Base-by-base conservation (phyloP, 1,140 invertebrate species). In the Mya arenaria region DNA sequence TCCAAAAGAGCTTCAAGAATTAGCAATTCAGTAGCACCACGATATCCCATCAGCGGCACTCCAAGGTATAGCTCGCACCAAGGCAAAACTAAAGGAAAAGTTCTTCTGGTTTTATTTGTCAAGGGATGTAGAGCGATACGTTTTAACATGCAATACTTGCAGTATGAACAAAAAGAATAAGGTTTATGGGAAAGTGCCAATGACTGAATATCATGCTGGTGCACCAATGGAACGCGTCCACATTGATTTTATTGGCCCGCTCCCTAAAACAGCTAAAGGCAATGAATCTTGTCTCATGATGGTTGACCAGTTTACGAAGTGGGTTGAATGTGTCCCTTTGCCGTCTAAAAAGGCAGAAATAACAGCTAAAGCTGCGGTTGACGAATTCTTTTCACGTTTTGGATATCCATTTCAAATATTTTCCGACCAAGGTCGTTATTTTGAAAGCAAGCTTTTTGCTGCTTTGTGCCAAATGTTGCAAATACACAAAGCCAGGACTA, bases 361-460 rank as follows among this genome's bases (percentile, higher is more conserved):
- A 28, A 25, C 25, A 37, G 62, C 75, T 6, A 30, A 30, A 17
- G 30, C 39, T 2, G n/a, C 56, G 4, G 17, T 78, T 4, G 39
- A 69, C 58, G 15, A 69, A 6, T 71, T 71, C 30, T 15, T 80
- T 30, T 34, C 30, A 23, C 23, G 63, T 28, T 69, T 80, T 60
- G 77, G 77, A 19, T 48, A 17, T 80, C 77, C 77, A 4, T 28
- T 80, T 36, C 66, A 71, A 48, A 44, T 71, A 48, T 71, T 71
- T 71, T 13, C 48, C 15, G 77, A 81, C 25, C 41, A 58, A 52
- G 78, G 78, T 8, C 60, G 80, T 2, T 73, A 82, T 25, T 82
- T 81, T 48, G 58, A 78, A 6, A 66, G 60, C 32, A 52, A 66
- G n/a, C 10, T 78, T 6, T 68, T 78, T 32, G n/a, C 6, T 30